phyloP scores from a whole-genome alignment of 2,797 vertebrate species.

The Sphenodon punctatus region DNA sequence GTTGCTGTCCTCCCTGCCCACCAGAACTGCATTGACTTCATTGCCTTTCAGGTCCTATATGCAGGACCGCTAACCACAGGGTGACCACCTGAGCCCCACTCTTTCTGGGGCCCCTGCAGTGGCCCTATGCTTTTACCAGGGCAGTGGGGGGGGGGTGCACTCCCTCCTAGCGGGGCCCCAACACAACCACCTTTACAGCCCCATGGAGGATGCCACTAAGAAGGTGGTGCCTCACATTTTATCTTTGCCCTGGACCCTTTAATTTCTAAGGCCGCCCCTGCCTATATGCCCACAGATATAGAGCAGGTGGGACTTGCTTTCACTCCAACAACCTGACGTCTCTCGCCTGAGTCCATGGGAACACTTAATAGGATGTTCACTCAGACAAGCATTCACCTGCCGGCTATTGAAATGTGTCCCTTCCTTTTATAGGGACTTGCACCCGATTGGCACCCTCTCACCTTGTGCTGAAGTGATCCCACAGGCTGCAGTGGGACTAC shows the following conservation, averaged over 20 bases:
- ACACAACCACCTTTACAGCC: too few species aligned
- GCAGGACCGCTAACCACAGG: too few species aligned
- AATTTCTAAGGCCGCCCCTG: too few species aligned
- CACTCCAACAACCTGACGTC: constrained; percentile 9
- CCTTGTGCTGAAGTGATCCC: neutral
- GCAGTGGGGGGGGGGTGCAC: too few species aligned
- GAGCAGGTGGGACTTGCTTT: neutral
- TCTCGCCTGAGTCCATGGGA: neutral
- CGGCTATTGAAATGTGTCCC: neutral
- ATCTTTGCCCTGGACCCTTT: too few species aligned
- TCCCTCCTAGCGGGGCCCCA: too few species aligned
- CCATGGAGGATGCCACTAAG: too few species aligned
- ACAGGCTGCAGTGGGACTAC: neutral
- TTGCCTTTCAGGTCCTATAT: neutral
- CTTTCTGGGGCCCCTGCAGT: too few species aligned
- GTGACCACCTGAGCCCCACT: too few species aligned
- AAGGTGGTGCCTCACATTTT: too few species aligned
- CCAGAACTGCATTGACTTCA: neutral
- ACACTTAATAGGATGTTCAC: neutral
- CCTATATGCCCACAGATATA: neutral
- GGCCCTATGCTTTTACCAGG: too few species aligned
- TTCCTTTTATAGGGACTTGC: neutral
- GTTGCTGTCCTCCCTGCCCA: too few species aligned
- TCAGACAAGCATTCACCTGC: constrained; percentile 8
- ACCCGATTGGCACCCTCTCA: neutral